Base-by-base conservation (phyloP, 1,140 invertebrate species). In the Trachelipus rathkii region DNA sequence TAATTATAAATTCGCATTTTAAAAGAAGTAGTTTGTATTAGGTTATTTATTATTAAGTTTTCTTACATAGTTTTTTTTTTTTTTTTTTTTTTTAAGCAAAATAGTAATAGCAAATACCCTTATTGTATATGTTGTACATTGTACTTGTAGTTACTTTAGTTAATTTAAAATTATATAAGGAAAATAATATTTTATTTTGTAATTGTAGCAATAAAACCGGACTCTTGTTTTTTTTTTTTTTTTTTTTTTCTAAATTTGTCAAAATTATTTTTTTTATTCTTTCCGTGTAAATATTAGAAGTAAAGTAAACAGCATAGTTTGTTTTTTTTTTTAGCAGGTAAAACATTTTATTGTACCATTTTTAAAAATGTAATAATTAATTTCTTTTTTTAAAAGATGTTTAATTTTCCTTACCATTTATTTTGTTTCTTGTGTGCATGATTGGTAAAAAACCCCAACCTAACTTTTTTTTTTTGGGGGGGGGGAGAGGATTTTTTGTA, bases 61-160 rank as follows among this genome's bases (percentile, higher is more conserved):
- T 33, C 6, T 33, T 33, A 33, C 6, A 33, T 33, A 33, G 33
- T 33, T 33, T 33, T 33, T 33, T 33, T 33, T 33, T 33, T 60
- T 60, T 60, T 10, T 50, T 9, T 50, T 10, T 9, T 50, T 50
- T 15, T 50, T 50, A 50, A 19, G 50, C 8, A 60, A 4, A 8
- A 60, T 60, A 33, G 33, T 33, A 33, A 33, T 33, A 33, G 33
- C 1, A 33, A 33, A 33, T 60, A 60, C 50, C 11, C 19, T 60
- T 15, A 15, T 60, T 60, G 50, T 60, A 60, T 15, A 60, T 60
- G 50, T 15, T 60, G 50, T 60, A 60, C 50, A 60, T 60, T 60
- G 50, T 60, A 60, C 50, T 60, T 60, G 11, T 15, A 19, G 33
- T 33, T 33, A 60, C 8, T 60, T 60, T 60, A 60, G 50, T 60